Base-by-base conservation (phyloP, 2,888 invertebrate genomes). In the Cryptophagus acutangulus region DNA sequence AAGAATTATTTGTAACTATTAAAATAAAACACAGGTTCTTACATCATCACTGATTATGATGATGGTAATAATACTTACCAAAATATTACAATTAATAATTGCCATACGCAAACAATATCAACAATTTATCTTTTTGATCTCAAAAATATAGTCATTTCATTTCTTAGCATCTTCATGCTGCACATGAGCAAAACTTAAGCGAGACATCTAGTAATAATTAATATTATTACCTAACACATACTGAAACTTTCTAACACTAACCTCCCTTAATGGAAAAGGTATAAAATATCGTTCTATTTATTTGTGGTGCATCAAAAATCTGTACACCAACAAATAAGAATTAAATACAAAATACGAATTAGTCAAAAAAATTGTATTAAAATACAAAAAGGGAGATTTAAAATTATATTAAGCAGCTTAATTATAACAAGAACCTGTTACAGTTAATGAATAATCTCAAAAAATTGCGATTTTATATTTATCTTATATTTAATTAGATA, bases 231-330 rank as follows among this genome's bases (percentile, higher is more conserved):
- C 43, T 44, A 47, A 35, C 54, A 48, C 44, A 40, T 33, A 51
- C 41, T 40, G 41, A 25, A 50, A 52, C 43, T 38, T 36, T 33
- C 35, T 46, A 48, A 46, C 45, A 52, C 58, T 61, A 63, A 64
- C 61, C 61, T 61, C 65, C 65, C 63, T 57, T 59, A 63, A 66
- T 73, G 73, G 73, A 72, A 74, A 74, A 74, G 74, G 74, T 74
- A 74, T 74, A 74, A 74, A 74, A 74, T 72, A n/a, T n/a, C n/a
- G n/a, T n/a, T n/a, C n/a, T n/a, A n/a, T n/a, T n/a, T n/a, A n/a
- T 65, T 53, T 57, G 44, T 59, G 65, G 66, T 67, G 65, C 59
- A 38, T 63, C 66, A 67, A 67, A 67, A 66, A 67, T 61, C 47
- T 46, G 63, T 31, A 15, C 31, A 31, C 31, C 31, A 31, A 5